Percentiles rank a stretch among this genome's conserved stretches.
Conservation (phyloP, 1,140 invertebrate genomes). For the Drosophila nikananu region DNA sequence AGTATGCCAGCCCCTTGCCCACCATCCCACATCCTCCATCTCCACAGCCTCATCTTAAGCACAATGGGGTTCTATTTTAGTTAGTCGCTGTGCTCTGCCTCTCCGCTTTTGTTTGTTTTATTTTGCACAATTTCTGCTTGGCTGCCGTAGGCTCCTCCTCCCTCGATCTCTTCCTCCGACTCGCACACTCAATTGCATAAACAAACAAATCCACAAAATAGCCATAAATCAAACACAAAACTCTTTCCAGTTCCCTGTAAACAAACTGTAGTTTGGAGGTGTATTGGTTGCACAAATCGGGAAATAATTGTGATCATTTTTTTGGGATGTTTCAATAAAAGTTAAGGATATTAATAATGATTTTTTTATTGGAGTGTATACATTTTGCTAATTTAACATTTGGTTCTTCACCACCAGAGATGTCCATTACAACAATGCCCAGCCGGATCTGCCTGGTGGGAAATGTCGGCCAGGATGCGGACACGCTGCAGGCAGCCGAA, state of each 20-base stretch:
- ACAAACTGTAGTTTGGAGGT: constrained; percentile 22
- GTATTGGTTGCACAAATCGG: constrained; percentile 4
- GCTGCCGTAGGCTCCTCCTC: constrained; percentile 1
- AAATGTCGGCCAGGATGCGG: constrained; percentile 86
- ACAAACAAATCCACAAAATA: constrained; percentile 69
- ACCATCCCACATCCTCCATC: constrained; percentile 1
- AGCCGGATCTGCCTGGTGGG: constrained; percentile 88
- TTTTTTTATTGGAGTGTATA: neutral
- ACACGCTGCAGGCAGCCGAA: constrained; percentile 87
- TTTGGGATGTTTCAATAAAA: neutral
- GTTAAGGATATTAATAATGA: neutral
- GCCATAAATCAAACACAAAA: constrained; percentile 65
- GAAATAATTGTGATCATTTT: neutral
- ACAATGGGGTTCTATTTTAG: constrained; percentile 23
- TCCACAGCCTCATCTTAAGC: constrained; percentile 5
- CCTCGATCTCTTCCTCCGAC: constrained; percentile 6
- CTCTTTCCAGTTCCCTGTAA: constrained; percentile 46
- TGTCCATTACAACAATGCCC: constrained; percentile 78
- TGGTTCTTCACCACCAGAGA: constrained; percentile 54
- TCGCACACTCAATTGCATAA: constrained; percentile 64
- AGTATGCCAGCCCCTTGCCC: constrained; percentile 10
- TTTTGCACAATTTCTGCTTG: constrained; percentile 41
- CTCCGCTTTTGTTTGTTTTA: constrained; percentile 34
- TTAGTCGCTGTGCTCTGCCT: constrained; percentile 27
- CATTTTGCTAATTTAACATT: constrained; percentile 2